Conservation (phyloP, 2,888 invertebrate genomes). For the Unio pictorum region DNA sequence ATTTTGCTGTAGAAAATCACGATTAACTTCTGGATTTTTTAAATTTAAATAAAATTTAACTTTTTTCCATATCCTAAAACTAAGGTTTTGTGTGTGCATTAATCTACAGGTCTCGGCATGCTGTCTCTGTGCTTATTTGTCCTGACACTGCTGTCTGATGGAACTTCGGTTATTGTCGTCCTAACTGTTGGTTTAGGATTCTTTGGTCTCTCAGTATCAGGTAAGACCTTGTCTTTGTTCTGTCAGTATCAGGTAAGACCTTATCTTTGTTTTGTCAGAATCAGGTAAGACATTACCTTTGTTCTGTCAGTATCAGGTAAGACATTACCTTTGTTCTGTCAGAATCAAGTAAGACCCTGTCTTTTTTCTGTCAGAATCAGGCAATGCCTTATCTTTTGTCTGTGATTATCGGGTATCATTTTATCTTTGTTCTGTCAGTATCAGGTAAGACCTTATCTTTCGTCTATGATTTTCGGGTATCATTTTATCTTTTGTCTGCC, state of each 20-base stretch:
- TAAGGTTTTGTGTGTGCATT: too few species aligned
- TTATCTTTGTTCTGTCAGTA: background rate
- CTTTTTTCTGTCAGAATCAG: slow-evolving; percentile 65
- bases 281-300: slow-evolving; percentile 21
- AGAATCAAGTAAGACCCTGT: slow-evolving; percentile 1
- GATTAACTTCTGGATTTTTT: too few species aligned
- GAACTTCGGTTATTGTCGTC: slow-evolving; percentile 54
- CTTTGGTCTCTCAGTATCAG: slow-evolving; percentile 66
- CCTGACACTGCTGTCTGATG: slow-evolving; percentile 47
- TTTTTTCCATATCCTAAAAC: too few species aligned
- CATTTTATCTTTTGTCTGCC: slow-evolving; percentile 55
- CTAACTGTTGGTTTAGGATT: slow-evolving; percentile 62
- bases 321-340: background rate
- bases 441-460: too few species aligned
- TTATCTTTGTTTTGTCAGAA: too few species aligned
- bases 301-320: slow-evolving; percentile 67
- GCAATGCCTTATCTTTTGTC: slow-evolving; percentile 27
- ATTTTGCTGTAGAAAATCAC: too few species aligned
- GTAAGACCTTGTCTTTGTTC: slow-evolving; percentile 28
- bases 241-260: background rate
- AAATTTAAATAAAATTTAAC: too few species aligned
- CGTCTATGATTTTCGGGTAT: too few species aligned
- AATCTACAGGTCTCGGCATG: slow-evolving; percentile 58
- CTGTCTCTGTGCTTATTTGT: slow-evolving; percentile 55
- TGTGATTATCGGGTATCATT: too few species aligned